Evolutionary conservation across 2,888 invertebrate species (phyloP).

Genomic region (Lasius platythorax): DNA sequence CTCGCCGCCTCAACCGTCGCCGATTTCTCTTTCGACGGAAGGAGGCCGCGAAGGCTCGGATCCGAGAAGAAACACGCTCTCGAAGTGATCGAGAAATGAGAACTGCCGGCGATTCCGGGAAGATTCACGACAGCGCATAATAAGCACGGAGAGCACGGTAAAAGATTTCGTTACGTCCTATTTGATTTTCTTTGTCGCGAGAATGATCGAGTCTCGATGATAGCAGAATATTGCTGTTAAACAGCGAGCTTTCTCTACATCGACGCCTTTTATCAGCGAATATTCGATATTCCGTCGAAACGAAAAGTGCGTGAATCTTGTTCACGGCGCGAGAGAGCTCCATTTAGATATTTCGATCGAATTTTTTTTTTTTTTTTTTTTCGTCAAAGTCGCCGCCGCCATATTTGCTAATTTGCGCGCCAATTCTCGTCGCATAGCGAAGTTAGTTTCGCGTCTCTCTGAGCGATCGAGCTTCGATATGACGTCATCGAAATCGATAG

Average conservation of each 20-base stretch:
- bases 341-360: neutral
- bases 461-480: neutral
- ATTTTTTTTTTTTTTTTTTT: neutral
- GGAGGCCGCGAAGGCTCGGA: neutral
- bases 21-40: neutral
- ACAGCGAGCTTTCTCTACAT: neutral
- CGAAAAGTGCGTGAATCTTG: neutral
- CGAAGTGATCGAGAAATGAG: neutral
- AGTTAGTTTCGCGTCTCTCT: neutral
- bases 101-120: neutral
- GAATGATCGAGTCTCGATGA: neutral
- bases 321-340: neutral
- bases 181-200: neutral
- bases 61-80: neutral
- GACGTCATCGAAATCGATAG: too few relatives aligned
- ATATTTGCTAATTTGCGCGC: neutral
- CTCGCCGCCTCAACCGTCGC: too few relatives aligned
- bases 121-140: neutral
- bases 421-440: neutral
- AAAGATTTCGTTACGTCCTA: neutral
- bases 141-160: neutral
- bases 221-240: neutral
- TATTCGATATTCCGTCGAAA: neutral
- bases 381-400: neutral
- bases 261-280: neutral